Conservation (phyloP, 37 sponge, comb jelly and placozoan species). For the Spongilla lacustris region DNA sequence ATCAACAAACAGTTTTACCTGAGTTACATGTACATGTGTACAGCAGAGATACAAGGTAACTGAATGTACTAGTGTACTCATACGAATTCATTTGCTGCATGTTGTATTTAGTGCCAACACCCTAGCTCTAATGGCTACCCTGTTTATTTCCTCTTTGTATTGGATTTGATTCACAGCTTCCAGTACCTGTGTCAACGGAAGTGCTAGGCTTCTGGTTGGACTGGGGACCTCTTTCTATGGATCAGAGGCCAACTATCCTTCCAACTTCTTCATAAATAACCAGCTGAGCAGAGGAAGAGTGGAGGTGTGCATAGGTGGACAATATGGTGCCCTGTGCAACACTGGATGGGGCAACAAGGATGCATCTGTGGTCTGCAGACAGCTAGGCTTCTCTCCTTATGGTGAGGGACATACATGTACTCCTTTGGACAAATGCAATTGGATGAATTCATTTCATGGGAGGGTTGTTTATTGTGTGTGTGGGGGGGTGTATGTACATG, state of each 20-base stretch:
- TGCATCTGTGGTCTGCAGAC: conserved; percentile 45
- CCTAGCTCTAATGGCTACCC: too few relatives aligned
- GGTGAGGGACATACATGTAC: neutral
- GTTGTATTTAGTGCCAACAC: too few relatives aligned
- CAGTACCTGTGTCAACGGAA: neutral
- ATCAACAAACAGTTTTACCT: too few relatives aligned
- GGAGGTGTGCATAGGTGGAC: conserved; percentile 36
- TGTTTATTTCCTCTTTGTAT: neutral
- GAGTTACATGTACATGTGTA: too few relatives aligned
- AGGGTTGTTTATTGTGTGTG: too few relatives aligned
- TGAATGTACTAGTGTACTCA: too few relatives aligned
- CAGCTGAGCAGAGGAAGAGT: conserved; percentile 35
- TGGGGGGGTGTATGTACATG: too few relatives aligned
- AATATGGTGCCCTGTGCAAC: conserved; percentile 39
- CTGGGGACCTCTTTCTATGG: neutral
- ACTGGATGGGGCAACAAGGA: conserved; percentile 34
- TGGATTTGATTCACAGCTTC: neutral
- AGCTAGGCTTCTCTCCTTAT: conserved; percentile 40
- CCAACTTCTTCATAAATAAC: neutral
- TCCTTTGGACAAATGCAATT: neutral
- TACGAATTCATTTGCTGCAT: too few relatives aligned
- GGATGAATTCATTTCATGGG: too few relatives aligned
- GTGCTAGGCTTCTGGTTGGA: neutral
- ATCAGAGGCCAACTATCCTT: neutral
- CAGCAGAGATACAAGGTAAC: too few relatives aligned